Evolutionary conservation across 2,113 vertebrate genomes (phyloP).

Genomic region (Budorcas taxicolor): DNA sequence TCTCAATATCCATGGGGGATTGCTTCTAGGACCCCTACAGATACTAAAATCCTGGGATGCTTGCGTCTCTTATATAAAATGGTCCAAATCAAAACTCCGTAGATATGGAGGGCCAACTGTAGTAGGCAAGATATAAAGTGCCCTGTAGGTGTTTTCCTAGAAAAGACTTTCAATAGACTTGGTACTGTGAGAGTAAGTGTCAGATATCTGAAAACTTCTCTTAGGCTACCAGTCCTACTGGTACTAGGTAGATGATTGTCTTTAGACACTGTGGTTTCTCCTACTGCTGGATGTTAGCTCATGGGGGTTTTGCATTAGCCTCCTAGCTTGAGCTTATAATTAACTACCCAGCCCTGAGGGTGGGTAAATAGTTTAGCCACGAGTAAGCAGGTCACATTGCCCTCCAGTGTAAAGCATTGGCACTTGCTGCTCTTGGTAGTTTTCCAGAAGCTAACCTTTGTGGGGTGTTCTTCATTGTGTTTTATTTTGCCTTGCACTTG

Average conservation of each 20-base stretch:
- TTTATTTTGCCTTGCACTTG: conserved; percentile 23
- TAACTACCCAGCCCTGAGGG: conserved; percentile 2
- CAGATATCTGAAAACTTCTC: neutral
- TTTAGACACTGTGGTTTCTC: neutral
- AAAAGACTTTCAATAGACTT: neutral
- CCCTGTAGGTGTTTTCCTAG: neutral
- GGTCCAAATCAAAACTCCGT: neutral
- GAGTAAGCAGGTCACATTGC: neutral
- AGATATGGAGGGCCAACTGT: neutral
- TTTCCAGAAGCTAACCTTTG: conserved; percentile 25
- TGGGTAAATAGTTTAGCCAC: neutral
- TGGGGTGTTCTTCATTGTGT: neutral
- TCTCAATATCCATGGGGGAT: neutral
- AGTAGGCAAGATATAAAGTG: neutral
- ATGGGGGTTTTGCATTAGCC: neutral
- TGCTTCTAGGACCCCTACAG: neutral
- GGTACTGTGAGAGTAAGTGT: neutral
- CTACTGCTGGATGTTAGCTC: neutral
- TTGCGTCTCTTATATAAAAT: neutral
- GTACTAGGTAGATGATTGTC: neutral
- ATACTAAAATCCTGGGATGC: neutral
- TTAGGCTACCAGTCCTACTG: neutral
- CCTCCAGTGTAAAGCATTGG: neutral
- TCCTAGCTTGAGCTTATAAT: conserved; percentile 10
- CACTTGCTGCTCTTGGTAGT: neutral